A percentile compares a stretch with the other conserved stretches of the same genome.
Evolutionary conservation across 2,113 vertebrate species (phyloP).

Genomic region (Haliaeetus leucogaster): DNA sequence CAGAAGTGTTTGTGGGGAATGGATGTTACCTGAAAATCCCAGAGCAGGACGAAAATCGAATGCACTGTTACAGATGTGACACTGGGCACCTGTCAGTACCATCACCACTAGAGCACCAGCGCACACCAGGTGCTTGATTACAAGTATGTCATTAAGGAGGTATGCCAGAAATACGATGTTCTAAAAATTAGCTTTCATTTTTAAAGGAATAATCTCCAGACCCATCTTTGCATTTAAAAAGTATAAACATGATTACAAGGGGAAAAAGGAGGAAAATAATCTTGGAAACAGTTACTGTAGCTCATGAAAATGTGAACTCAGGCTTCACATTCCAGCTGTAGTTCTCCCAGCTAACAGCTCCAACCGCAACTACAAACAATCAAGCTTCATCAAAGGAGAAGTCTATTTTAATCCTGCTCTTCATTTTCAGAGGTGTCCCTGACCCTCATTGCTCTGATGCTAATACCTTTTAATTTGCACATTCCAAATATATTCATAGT

Average conservation of each 20-base stretch:
- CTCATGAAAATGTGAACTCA: rapidly evolving
- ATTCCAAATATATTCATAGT: background rate
- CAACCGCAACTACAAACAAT: background rate
- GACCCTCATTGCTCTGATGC: background rate
- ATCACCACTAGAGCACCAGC: background rate
- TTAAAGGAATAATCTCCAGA: background rate
- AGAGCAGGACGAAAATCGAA: rapidly evolving
- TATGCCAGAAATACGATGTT: rapidly evolving
- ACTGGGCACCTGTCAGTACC: no score
- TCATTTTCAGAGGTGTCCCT: background rate
- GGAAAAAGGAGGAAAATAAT: background rate
- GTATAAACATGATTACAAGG: background rate
- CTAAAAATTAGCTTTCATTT: background rate
- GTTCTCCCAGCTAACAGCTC: background rate
- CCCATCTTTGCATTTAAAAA: background rate
- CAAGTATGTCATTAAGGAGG: no score
- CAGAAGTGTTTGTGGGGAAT: rapidly evolving
- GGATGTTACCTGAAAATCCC: background rate
- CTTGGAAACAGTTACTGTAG: background rate
- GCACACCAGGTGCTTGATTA: no score
- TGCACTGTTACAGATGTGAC: rapidly evolving
- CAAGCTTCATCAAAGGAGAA: background rate
- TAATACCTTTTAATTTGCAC: background rate
- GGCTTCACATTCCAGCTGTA: rapidly evolving
- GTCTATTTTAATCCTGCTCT: background rate